Base-by-base conservation (phyloP, 2,797 vertebrate species). In the Pseudochirops cupreus region DNA sequence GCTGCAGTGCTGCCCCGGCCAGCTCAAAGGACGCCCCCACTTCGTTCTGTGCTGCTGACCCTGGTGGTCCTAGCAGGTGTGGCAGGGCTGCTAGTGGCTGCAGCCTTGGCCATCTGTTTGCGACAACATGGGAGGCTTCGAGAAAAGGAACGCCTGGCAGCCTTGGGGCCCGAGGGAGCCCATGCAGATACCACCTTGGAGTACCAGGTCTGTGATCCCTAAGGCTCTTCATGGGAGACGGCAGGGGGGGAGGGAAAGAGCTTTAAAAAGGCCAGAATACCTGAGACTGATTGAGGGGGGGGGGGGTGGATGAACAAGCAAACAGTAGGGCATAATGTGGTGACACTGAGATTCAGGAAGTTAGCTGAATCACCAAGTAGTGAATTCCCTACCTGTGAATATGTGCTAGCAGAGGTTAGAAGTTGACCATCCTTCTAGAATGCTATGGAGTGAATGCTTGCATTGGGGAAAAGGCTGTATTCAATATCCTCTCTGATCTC, bases 11-110 rank as follows among this genome's bases (percentile, higher is more conserved):
- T 98, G 52, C 97, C 97, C 58, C 99, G 96, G 91, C 99, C 99
- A 0, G 98, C 99, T 55, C 99, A 94, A 93, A 98, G 99, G 0
- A 97, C 98, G 50, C 98, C 99, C 28, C 97, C 99, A 55, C 99
- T 99, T 97, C 99, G 99, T 58, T 99, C 99, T 0, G 99, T 99
- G 93, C 98, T 99, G 96, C 99, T 99, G 96, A 99, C 99, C 89
- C 99, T 99, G 97, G 99, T 99, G 91, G 98, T 99, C 0, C 99
- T 99, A 99, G 99, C 99, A 46, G 99, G 99, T 0, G 98, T 99
- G 11, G 99, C 99, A 0, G 99, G 99, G 14, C 96, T 99, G 6
- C 98, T 99, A 93, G 99, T 99, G 59, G 98, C 99, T 0, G 99
- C 99, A 0, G 97, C 98, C 0, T 98, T 98, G 0, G 99, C 99